These are phyloP conservation scores for Thecocarcelia acutangulata DNA, from an alignment of 2,888 invertebrate species.

Conservation along the genomic window DNA sequence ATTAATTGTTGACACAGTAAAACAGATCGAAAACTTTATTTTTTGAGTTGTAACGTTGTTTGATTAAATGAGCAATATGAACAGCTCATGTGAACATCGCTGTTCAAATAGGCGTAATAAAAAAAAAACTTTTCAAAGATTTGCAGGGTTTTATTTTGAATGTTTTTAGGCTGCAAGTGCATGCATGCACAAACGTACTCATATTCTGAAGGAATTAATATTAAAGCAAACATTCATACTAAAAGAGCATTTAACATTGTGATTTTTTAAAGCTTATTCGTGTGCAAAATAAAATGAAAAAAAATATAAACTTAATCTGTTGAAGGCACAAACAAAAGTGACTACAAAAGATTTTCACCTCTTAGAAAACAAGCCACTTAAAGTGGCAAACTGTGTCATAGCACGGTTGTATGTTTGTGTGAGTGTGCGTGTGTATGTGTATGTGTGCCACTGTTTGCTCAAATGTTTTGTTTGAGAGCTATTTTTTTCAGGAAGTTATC, in stretches of 20 bases:
- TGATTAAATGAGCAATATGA: no score
- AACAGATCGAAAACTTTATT: no score
- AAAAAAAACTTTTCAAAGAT: no score
- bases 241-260: conserved; percentile 3
- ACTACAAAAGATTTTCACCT: conserved; percentile 53
- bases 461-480: conserved; percentile 14
- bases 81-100: no score
- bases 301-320: background rate
- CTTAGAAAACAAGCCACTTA: conserved; percentile 46
- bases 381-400: conserved; percentile 30
- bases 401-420: conserved; percentile 12
- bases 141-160: no score
- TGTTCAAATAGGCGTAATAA: no score
- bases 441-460: conserved; percentile 4
- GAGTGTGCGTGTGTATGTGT: conserved; percentile 1
- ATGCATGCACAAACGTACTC: conserved; percentile 29
- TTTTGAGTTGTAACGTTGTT: no score
- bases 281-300: background rate
- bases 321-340: conserved; percentile 13
- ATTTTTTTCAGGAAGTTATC: conserved; percentile 44
- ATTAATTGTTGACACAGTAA: no score
- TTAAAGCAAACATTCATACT: conserved; percentile 2
- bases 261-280: conserved; percentile 12
- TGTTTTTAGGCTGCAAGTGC: background rate
- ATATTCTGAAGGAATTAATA: conserved; percentile 18